A percentile compares a stretch with the other conserved stretches of the same genome.
These are phyloP conservation scores for Euwallacea similis DNA, from an alignment of 1,140 invertebrate genomes.

Conservation along the genomic window DNA sequence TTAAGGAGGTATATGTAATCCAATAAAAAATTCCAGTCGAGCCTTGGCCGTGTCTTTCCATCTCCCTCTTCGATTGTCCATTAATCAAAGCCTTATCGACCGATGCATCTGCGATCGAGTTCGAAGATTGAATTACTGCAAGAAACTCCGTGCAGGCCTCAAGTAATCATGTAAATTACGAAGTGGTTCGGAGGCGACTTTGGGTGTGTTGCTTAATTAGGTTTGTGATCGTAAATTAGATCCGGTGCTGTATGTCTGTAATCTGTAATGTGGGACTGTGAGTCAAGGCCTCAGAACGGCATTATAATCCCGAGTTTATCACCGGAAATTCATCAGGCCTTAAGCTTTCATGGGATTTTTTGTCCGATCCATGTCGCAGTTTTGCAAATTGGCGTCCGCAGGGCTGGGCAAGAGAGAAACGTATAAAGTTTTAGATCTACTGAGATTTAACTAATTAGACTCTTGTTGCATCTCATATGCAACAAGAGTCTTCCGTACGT, in stretches of 20 bases:
- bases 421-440: too few species aligned
- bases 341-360: too few species aligned
- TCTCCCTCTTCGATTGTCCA: slow-evolving; percentile 24
- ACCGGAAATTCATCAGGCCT: too few species aligned
- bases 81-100: slow-evolving; percentile 33
- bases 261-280: slow-evolving; percentile 14
- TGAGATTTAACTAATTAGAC: too few species aligned
- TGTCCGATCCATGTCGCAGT: too few species aligned
- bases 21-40: slow-evolving; percentile 18
- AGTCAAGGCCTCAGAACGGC: background rate
- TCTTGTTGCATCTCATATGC: too few species aligned
- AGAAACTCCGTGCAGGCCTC: slow-evolving; percentile 29
- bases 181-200: slow-evolving; percentile 20
- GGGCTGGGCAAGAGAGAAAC: too few species aligned
- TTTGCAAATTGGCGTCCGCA: too few species aligned
- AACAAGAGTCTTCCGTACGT: too few species aligned
- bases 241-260: slow-evolving; percentile 23
- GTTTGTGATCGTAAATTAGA: slow-evolving; percentile 27
- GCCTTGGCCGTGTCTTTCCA: slow-evolving; percentile 5
- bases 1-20: background rate
- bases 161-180: slow-evolving; percentile 34
- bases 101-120: slow-evolving; percentile 28
- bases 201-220: slow-evolving; percentile 33
- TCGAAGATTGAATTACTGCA: slow-evolving; percentile 33
- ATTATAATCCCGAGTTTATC: too few species aligned